Evolutionary conservation across 2,888 invertebrate genomes (phyloP).

Genomic region (Erebia epiphron): DNA sequence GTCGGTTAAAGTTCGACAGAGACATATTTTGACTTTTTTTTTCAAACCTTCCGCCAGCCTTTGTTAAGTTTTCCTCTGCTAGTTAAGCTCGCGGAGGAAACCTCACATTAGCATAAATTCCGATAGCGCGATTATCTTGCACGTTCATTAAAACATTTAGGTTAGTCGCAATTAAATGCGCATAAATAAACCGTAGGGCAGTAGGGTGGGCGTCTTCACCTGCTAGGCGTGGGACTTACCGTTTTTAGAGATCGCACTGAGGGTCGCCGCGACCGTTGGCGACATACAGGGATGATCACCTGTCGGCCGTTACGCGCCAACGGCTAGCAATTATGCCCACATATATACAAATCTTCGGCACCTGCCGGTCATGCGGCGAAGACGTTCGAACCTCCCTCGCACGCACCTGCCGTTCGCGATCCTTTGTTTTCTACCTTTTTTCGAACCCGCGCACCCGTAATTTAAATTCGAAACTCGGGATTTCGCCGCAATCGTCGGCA

Average conservation of each 20-base stretch:
- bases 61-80: too few relatives aligned
- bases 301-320: constrained; percentile 82
- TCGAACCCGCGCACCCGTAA: constrained; percentile 68
- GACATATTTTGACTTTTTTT: too few relatives aligned
- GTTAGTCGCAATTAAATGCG: constrained; percentile 56
- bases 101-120: constrained; percentile 25
- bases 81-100: too few relatives aligned
- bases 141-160: constrained; percentile 50
- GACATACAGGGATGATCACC: constrained; percentile 74
- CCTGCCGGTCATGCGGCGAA: constrained; percentile 82
- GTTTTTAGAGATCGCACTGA: constrained; percentile 70
- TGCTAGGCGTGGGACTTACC: constrained; percentile 79
- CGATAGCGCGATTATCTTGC: constrained; percentile 43
- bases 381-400: constrained; percentile 68
- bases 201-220: constrained; percentile 70
- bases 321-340: constrained; percentile 79
- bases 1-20: too few relatives aligned
- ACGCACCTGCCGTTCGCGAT: constrained; percentile 78
- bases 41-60: too few relatives aligned
- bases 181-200: constrained; percentile 55
- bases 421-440: constrained; percentile 76
- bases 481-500: constrained; percentile 75
- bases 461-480: constrained; percentile 76
- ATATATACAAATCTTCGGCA: constrained; percentile 79
- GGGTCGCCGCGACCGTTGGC: constrained; percentile 75